Evolutionary conservation across 1,140 invertebrate species (phyloP).

Genomic region (Anoplophora glabripennis): DNA sequence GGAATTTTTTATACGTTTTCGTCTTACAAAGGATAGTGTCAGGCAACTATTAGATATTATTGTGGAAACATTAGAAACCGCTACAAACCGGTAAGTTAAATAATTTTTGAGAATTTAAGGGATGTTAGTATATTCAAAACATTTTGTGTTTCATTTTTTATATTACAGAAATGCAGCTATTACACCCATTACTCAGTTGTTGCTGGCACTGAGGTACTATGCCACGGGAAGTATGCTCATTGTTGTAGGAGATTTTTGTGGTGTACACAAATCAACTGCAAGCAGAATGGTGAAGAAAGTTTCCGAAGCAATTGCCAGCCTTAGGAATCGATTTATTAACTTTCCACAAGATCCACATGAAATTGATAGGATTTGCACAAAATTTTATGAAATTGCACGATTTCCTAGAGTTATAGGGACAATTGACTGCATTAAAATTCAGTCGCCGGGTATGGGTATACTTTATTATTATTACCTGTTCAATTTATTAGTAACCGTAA

Average conservation of each 20-base stretch:
- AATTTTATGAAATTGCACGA: slow-evolving; percentile 40
- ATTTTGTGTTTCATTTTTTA: no score
- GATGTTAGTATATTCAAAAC: no score
- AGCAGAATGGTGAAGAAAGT: slow-evolving; percentile 31
- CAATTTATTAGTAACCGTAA: slow-evolving; percentile 27
- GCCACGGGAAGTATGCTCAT: slow-evolving; percentile 35
- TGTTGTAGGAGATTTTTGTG: slow-evolving; percentile 36
- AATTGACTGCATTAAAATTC: slow-evolving; percentile 40
- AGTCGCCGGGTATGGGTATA: slow-evolving; percentile 13
- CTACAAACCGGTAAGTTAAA: no score
- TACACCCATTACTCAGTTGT: slow-evolving; percentile 24
- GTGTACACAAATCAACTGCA: slow-evolving; percentile 33
- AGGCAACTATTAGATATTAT: no score
- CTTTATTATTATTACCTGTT: slow-evolving; percentile 16
- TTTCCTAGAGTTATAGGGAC: slow-evolving; percentile 48
- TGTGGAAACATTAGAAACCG: no score
- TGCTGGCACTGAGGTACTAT: slow-evolving; percentile 38
- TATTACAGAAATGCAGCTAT: background rate
- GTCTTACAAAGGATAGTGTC: no score
- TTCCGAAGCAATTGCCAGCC: slow-evolving; percentile 33
- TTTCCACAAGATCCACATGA: slow-evolving; percentile 31
- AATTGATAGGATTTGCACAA: slow-evolving; percentile 10
- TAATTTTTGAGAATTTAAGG: no score
- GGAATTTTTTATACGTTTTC: no score
- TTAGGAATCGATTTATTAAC: slow-evolving; percentile 12